Evolutionary conservation across 2,113 vertebrate species (phyloP), one percentile per base, ranked within the genome.

Genomic region (Anolis carolinensis): DNA sequence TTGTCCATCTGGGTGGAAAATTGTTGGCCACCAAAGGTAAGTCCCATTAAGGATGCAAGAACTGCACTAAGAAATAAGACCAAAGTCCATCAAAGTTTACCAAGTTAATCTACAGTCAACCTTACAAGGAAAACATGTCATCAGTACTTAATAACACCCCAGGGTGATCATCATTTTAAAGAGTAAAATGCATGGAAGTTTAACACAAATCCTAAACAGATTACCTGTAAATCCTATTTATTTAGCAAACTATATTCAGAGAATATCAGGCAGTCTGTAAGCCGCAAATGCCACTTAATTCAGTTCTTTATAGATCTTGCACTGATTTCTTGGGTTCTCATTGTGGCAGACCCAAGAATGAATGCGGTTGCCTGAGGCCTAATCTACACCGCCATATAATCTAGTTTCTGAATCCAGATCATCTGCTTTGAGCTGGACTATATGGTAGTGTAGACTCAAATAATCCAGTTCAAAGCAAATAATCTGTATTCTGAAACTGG

Each of bases 151-250:
- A 36, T 79, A 62, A 79, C 23, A 79, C 34, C 23, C 52, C 59
- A 39, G 32, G 23, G 3, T 2, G 59, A 14, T 36, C 62, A 32
- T 72, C 16, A 59, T 68, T 68, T 68, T 30, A 68, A 68, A 68
- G 65, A 68, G 30, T 68, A 10, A 30, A 68, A 30, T 68, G 65
- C 65, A 27, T 68, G 30, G 23, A 30, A 68, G 6, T 68, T 68
- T 30, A 68, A 30, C 23, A 9, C 9, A 68, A 68, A 68, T 68
- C 27, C 65, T 79, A 79, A 79, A 79, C 9, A 59, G 6, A 21
- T 82, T 68, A 25, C 67, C 70, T 27, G n/a, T 14, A 71, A 71
- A 71, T 72, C 81, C 50, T 82, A 20, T 81, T 81, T 55, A 55
- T 71, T 50, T 81, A 52, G 14, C 2, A 70, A 82, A 72, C 48